phyloP scores from a whole-genome alignment of 2,888 invertebrate genomes.

The Athripsodes cinereus region DNA sequence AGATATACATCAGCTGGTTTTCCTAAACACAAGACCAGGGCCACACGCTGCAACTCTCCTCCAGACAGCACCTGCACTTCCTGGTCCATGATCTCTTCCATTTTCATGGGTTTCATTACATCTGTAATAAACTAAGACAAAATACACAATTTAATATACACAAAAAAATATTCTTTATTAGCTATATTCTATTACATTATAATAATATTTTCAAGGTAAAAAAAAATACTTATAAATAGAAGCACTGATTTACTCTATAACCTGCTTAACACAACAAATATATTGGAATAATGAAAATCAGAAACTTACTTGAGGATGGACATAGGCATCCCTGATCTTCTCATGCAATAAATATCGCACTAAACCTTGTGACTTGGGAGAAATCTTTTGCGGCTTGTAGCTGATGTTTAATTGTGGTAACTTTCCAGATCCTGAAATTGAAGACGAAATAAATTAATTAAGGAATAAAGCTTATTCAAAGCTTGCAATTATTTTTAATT shows the following conservation, averaged over 20 bases:
- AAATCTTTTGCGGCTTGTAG: constrained; percentile 99
- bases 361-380: constrained; percentile 91
- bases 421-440: constrained; percentile 49
- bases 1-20: constrained; percentile 99
- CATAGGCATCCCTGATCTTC: constrained; percentile 94
- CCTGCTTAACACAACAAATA: neutral
- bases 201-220: no score
- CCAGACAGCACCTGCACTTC: constrained; percentile 98
- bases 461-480: no score
- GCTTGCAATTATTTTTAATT: no score
- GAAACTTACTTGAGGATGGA: constrained; percentile 78
- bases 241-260: no score
- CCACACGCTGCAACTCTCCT: constrained; percentile 98
- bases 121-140: constrained; percentile 85
- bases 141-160: neutral
- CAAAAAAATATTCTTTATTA: no score
- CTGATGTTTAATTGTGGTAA: constrained; percentile 93
- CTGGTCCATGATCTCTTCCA: constrained; percentile 96
- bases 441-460: neutral
- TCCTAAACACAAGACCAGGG: constrained; percentile 91
- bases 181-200: no score
- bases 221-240: no score
- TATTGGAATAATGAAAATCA: neutral
- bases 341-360: constrained; percentile 92
- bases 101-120: constrained; percentile 96